Evolutionary conservation across 2,797 vertebrate genomes (phyloP), one percentile per base, ranked within the genome.

Genomic region (Phalloptychus januarius): DNA sequence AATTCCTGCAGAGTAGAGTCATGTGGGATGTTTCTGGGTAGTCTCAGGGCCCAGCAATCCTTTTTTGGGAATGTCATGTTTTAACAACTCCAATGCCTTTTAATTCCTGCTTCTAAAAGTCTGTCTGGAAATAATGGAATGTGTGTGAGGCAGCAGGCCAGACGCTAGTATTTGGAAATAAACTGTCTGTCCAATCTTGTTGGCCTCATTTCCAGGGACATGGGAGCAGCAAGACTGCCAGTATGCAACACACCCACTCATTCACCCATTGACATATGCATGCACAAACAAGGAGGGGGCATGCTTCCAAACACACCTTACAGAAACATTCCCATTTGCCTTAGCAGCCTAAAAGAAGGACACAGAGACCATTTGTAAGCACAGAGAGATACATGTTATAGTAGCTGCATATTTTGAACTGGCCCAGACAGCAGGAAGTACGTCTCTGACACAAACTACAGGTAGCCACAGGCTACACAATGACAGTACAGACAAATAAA

Each of bases 11-110:
- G 94, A 91, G 94, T 98, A 98, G 96, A 97, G 97, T 99, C 98
- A 99, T 97, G 96, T 95, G 94, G 93, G 96, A 97, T 94, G 96
- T 97, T 92, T 98, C 96, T 97, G 95, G 95, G 94, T 94, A 96
- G 96, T 95, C 97, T 96, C 91, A 93, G 93, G 96, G 96, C 95
- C 95, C 91, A 95, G 97, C 96, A 95, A 96, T 97, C 98, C 93
- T 98, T 99, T 97, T 99, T 99, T 97, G 98, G 98, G 96, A 98
- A 99, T 98, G 97, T 98, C 97, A 97, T 98, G 97, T 98, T 97
- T 94, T 94, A 93, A 97, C 96, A 96, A 90, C 95, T 93, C 96
- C 93, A 94, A 93, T 97, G 97, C 95, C 96, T 96, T 96, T 97
- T 95, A 90, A 93, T 92, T 93, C 91, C 91, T 36, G 88, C 92